Percentiles rank a stretch among this genome's conserved stretches.
phyloP scores from a whole-genome alignment of 2,797 vertebrate species.

The Falco cherrug region DNA sequence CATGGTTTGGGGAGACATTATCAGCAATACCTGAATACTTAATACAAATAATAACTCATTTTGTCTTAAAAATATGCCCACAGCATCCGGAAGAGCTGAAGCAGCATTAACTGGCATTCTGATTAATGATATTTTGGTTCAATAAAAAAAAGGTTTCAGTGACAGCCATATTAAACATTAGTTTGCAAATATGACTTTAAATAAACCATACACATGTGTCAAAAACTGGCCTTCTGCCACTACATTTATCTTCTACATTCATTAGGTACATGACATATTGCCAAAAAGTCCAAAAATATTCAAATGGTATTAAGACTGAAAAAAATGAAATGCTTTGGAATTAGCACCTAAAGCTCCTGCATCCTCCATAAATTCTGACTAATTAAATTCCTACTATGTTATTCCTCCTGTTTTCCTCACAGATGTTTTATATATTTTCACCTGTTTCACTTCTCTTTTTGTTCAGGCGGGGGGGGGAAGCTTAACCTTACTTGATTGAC shows the following conservation, averaged over 20 bases:
- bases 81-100: neutral
- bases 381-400: slow-evolving; percentile 58
- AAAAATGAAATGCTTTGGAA: slow-evolving; percentile 38
- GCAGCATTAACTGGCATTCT: neutral
- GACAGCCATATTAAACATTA: neutral
- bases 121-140: neutral
- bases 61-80: neutral
- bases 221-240: slow-evolving; percentile 9
- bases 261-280: neutral
- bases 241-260: slow-evolving; percentile 4
- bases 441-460: slow-evolving; percentile 39
- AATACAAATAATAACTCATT: neutral
- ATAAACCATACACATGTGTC: neutral
- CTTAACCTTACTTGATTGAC: slow-evolving; percentile 60
- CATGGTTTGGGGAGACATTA: neutral
- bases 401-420: slow-evolving; percentile 37
- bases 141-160: neutral
- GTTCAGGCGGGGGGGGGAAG: too few species aligned
- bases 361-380: slow-evolving; percentile 11
- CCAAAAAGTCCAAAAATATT: neutral
- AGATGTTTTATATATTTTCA: slow-evolving; percentile 59
- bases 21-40: neutral
- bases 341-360: slow-evolving; percentile 32
- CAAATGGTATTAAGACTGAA: neutral
- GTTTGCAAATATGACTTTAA: slow-evolving; percentile 4